Evolutionary conservation across 2,113 vertebrate genomes (phyloP), one percentile per base, ranked within the genome.

Genomic region (Barbus barbus): DNA sequence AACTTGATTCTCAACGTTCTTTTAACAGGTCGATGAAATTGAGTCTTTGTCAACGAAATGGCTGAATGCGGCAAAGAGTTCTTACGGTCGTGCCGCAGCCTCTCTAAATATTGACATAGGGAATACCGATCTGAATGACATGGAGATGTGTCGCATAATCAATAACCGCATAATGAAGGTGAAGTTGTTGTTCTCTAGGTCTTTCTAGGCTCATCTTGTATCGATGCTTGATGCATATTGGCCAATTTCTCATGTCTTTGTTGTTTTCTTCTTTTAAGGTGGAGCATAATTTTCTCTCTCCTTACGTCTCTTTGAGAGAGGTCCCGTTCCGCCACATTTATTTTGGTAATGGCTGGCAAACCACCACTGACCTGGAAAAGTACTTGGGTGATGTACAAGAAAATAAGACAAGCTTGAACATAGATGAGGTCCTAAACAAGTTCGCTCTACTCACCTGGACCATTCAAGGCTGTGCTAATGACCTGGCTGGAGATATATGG

Each of bases 131-230:
- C 46, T 87, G 13, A 87, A 84, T 0, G 91, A 97, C 84, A 83
- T 16, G 12, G 88, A 94, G 9, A 84, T 95, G 79, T 95, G 95
- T 87, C 95, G 95, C 9, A 87, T 90, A 75, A 89, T 98, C 88
- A 99, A 99, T 78, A 94, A 98, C 89, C 95, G 96, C 72, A 91
- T 98, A 87, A 98, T 98, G 97, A 96, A 78, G 91, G 98, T 99
- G 88, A 89, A 26, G 3, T 31, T n/a, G 1, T 22, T 48, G 9
- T 48, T 44, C 1, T n/a, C 11, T 28, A 51, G 6, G 51, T 58
- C 9, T 56, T 51, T 48, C 72, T 53, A 11, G 46, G 38, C 0
- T 13, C 3, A 4, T 46, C 71, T 73, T 26, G 2, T 73, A 26
- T 46, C 6, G 8, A 24, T 41, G 36, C 9, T 41, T 18, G 22